A percentile compares a stretch with the other conserved stretches of the same genome.
phyloP scores from a whole-genome alignment of 2,888 invertebrate genomes.

The Sussaba pulchella region DNA sequence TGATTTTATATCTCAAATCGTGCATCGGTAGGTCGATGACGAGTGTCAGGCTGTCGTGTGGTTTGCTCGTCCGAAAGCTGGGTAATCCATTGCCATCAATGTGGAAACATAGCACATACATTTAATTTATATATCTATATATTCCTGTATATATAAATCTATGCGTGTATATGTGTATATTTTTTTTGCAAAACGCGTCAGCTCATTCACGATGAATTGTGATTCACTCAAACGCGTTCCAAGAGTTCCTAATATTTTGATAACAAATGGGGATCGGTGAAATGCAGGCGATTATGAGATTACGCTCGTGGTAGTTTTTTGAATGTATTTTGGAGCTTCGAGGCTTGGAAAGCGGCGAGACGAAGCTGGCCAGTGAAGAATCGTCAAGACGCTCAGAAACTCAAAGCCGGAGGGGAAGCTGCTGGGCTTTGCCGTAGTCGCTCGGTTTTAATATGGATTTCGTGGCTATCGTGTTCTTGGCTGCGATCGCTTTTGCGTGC shows the following conservation, averaged over 20 bases:
- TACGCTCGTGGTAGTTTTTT: conserved; percentile 32
- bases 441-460: conserved; percentile 79
- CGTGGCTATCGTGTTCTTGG: conserved; percentile 78
- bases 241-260: conserved; percentile 70
- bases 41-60: conserved; percentile 12
- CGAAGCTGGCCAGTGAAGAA: background rate
- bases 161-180: too few relatives aligned
- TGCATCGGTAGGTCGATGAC: conserved; percentile 10
- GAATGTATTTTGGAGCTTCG: conserved; percentile 19
- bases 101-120: conserved; percentile 7
- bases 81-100: background rate
- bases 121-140: background rate
- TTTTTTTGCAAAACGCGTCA: conserved; percentile 10
- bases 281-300: conserved; percentile 16
- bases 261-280: conserved; percentile 10
- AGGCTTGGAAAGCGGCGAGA: background rate
- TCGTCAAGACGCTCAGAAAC: background rate
- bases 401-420: conserved; percentile 15
- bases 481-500: conserved; percentile 80
- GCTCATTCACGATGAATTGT: conserved; percentile 46
- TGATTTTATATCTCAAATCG: background rate
- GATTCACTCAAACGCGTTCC: conserved; percentile 34
- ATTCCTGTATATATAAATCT: too few relatives aligned
- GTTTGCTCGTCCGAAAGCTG: background rate
- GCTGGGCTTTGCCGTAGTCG: conserved; percentile 8